These are phyloP conservation scores for Himalopsyche kuldschensis DNA, from an alignment of 2,888 invertebrate genomes.

Conservation along the genomic window DNA sequence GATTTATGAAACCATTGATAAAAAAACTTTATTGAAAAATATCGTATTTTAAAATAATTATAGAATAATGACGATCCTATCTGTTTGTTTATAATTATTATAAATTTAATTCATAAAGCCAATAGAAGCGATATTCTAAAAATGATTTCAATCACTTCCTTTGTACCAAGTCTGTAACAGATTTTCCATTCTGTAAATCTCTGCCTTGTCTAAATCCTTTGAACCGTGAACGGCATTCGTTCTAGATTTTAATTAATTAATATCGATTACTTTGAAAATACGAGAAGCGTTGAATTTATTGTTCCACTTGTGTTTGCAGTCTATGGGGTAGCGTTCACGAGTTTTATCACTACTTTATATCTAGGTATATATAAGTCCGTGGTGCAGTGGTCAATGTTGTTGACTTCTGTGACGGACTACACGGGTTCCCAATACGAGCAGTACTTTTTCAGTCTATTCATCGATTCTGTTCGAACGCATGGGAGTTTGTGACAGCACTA, in stretches of 20 bases:
- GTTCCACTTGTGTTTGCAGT: constrained; percentile 12
- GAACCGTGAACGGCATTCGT: constrained; percentile 28
- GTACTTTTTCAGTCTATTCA: no score
- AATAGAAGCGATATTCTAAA: neutral
- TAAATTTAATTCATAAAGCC: neutral
- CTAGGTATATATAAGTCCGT: no score
- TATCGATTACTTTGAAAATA: constrained; percentile 33
- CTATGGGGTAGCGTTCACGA: constrained; percentile 13
- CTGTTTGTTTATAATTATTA: neutral
- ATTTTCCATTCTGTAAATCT: constrained; percentile 28
- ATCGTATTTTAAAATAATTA: neutral
- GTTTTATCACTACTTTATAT: no score
- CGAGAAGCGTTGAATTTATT: constrained; percentile 30
- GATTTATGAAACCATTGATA: no score
- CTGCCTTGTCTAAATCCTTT: constrained; percentile 20
- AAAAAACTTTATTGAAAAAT: neutral
- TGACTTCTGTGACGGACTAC: no score
- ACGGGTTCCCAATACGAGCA: no score
- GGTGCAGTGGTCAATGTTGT: no score
- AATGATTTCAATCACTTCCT: constrained; percentile 2
- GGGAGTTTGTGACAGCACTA: no score
- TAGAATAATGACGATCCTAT: neutral
- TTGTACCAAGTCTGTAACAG: constrained; percentile 25
- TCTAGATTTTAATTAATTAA: constrained; percentile 34
- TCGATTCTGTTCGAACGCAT: no score